Conservation (phyloP, 2,797 vertebrate genomes). For the Borostomias antarcticus region DNA sequence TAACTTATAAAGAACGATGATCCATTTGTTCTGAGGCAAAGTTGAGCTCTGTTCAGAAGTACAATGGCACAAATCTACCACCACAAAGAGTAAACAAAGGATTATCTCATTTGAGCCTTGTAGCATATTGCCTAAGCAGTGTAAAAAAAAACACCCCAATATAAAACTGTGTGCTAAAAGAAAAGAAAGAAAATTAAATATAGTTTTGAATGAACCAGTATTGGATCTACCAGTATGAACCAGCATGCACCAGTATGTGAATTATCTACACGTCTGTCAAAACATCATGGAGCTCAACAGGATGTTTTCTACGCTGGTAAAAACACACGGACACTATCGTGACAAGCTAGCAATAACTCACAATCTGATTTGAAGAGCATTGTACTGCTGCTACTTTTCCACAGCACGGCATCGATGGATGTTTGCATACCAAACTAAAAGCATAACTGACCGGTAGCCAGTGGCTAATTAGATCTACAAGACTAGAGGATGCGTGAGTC, state of each 20-base stretch:
- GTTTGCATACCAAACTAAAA: constrained; percentile 38
- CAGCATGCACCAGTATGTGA: no score
- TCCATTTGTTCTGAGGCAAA: neutral
- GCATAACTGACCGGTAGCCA: constrained; percentile 23
- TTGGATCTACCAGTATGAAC: no score
- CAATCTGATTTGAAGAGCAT: constrained; percentile 35
- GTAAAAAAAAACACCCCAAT: no score
- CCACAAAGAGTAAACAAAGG: neutral
- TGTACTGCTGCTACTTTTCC: constrained; percentile 24
- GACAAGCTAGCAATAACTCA: no score
- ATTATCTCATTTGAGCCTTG: neutral
- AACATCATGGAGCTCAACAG: constrained; percentile 25
- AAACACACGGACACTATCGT: constrained; percentile 14
- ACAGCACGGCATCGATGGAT: constrained; percentile 33
- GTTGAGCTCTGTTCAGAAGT: neutral
- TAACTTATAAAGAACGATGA: neutral
- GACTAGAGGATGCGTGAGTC: constrained; percentile 45
- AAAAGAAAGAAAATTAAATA: no score
- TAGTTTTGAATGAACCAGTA: no score
- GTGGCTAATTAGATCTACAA: constrained; percentile 40
- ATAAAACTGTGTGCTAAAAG: no score
- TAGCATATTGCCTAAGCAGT: no score
- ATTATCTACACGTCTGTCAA: no score
- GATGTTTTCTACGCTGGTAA: constrained; percentile 43
- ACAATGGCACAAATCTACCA: neutral